These are phyloP conservation scores for Tridacna gigas DNA, from an alignment of 2,888 invertebrate genomes.

Conservation along the genomic window DNA sequence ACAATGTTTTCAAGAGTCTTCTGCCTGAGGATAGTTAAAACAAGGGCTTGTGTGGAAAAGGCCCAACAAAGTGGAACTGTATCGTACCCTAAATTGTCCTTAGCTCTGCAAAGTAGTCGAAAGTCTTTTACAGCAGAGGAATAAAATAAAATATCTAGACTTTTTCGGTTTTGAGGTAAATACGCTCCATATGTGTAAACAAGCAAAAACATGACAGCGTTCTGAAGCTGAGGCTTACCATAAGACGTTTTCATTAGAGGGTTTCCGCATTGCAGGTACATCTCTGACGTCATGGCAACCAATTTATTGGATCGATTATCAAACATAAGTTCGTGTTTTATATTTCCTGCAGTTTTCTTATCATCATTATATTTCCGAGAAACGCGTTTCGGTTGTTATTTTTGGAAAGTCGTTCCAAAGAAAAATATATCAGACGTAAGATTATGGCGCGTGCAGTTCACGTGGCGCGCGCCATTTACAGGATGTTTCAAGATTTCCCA, in stretches of 20 bases:
- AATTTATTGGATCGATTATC: slow-evolving; percentile 25
- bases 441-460: slow-evolving; percentile 23
- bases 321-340: slow-evolving; percentile 14
- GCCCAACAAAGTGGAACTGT: too few species aligned
- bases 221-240: neutral
- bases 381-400: slow-evolving; percentile 20
- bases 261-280: neutral
- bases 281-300: slow-evolving; percentile 15
- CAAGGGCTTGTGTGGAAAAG: too few species aligned
- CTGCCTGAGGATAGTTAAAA: too few species aligned
- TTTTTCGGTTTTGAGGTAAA: neutral
- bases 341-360: slow-evolving; percentile 20
- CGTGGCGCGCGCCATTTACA: slow-evolving; percentile 10
- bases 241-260: slow-evolving; percentile 15
- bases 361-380: slow-evolving; percentile 11
- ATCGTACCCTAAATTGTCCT: too few species aligned
- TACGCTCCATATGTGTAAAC: neutral
- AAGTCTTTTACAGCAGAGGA: too few species aligned
- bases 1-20: too few species aligned
- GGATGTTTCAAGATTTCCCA: slow-evolving; percentile 11
- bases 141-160: too few species aligned
- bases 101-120: too few species aligned
- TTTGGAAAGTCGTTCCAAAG: slow-evolving; percentile 24
- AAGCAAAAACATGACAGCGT: neutral
- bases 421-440: slow-evolving; percentile 20